Base-by-base conservation (phyloP, 2,113 vertebrate genomes). In the Limnothrissa miodon region DNA sequence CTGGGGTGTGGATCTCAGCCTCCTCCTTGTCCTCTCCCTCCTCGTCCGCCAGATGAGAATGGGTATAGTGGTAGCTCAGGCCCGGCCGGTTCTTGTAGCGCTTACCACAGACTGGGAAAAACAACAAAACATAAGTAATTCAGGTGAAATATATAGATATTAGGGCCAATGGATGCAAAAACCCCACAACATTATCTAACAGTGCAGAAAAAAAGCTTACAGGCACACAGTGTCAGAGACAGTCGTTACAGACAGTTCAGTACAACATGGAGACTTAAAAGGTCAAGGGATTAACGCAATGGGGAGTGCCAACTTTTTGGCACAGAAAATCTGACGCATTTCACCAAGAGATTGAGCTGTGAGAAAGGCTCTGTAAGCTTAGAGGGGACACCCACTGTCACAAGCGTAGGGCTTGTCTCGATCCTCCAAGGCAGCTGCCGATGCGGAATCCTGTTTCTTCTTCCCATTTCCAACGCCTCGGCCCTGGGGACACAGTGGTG, bases 21-120 rank as follows among this genome's bases (percentile, higher is more conserved):
- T 99, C 98, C n/a, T 99, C 97, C 85, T 96, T 96, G 89, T 99
- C 98, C 13, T 99, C 98, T 0, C 98, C 98, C 87, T 99, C 98
- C 87, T 99, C 97, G 89, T 99, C 97, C 0, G 96, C 97, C 94
- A 99, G 90, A 93, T 99, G 98, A 83, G 97, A 98, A 79, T 99
- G 98, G 44, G 97, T 97, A 82, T 99, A 99, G 94, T 99, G 98
- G 90, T 99, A 98, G 85, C 97, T 99, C 87, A 99, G 92, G 42
- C 98, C 98, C 0, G 98, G 98, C 0, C 97, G 95, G 89, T 99
- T 99, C 95, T 99, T 99, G 93, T 99, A 99, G 39, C 98, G 96
- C 83, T 99, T 99, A 85, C 98, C 98, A 85, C 98, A 99, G 83
- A 99, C 98, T 99, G 89, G 0, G 59, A 70, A 84, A 19, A 39